Conservation (phyloP, 2,113 vertebrate species). For the Marmota monax region DNA sequence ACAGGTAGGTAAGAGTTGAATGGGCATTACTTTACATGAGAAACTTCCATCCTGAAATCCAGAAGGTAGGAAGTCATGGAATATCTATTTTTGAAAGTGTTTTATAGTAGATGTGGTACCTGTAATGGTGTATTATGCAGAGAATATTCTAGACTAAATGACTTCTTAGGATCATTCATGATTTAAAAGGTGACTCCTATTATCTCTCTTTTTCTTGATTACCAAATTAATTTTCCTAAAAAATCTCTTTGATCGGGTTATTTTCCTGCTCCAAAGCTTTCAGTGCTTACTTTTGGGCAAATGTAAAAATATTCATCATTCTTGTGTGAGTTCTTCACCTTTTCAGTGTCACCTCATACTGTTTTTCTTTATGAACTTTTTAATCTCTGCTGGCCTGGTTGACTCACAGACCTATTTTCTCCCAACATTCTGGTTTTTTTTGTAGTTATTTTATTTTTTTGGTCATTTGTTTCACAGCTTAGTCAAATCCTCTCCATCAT, state of each 20-base stretch:
- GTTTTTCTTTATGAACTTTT: background rate
- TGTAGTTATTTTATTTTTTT: no score
- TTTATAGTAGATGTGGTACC: background rate
- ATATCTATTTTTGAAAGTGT: background rate
- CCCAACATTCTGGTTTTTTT: background rate
- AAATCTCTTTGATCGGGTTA: background rate
- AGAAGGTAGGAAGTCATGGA: background rate
- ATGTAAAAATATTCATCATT: background rate
- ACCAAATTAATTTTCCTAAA: background rate
- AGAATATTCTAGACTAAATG: background rate
- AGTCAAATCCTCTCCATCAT: background rate
- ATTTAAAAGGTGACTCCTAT: background rate
- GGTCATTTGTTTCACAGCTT: background rate
- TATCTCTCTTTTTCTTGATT: background rate
- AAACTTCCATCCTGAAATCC: constrained; percentile 36
- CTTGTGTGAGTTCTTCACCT: background rate
- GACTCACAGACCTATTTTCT: background rate
- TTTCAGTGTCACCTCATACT: background rate
- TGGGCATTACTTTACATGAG: background rate
- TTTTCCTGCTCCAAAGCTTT: background rate
- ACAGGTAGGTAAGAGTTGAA: background rate
- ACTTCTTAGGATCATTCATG: background rate
- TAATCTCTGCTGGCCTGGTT: background rate
- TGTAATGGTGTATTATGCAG: background rate
- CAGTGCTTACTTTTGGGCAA: background rate